Evolutionary conservation across 1,140 invertebrate species (phyloP).

Genomic region (Pararge aegeria): DNA sequence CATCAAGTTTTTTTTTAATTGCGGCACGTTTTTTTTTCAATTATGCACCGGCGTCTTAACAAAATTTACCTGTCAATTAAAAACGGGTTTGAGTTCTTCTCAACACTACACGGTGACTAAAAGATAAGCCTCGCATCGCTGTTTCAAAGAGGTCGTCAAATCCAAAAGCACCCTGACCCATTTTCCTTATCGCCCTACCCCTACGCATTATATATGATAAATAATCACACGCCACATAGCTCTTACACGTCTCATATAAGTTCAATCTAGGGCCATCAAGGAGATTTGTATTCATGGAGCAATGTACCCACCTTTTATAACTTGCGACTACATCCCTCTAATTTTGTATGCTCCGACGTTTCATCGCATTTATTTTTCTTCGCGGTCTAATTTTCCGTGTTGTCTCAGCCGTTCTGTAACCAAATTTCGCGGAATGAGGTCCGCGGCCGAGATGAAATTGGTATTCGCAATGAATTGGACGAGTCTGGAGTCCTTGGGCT

Average conservation of each 20-base stretch:
- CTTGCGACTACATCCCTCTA: constrained; percentile 40
- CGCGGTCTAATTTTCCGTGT: constrained; percentile 75
- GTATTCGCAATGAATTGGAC: constrained; percentile 70
- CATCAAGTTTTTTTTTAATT: too few species aligned
- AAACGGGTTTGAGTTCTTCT: too few species aligned
- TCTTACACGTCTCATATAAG: constrained; percentile 25
- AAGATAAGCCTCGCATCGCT: neutral
- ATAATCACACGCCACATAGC: constrained; percentile 17
- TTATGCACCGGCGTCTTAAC: too few species aligned
- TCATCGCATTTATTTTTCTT: constrained; percentile 75
- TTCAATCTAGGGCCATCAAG: constrained; percentile 27
- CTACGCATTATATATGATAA: constrained; percentile 1
- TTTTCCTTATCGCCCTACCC: neutral
- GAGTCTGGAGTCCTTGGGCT: neutral
- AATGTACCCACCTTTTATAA: constrained; percentile 22
- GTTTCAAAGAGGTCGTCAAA: neutral
- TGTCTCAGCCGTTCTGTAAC: constrained; percentile 74
- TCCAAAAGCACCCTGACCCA: neutral
- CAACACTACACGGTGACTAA: neutral
- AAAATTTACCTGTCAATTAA: too few species aligned
- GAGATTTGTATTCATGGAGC: constrained; percentile 35
- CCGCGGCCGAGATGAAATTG: constrained; percentile 70
- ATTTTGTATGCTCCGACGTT: constrained; percentile 73
- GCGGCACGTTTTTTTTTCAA: too few species aligned
- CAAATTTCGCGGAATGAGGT: constrained; percentile 72